A percentile compares a stretch with the other conserved stretches of the same genome.
Conservation (phyloP, 92 coral and sea anemone genomes). For the Actinernus sp. region DNA sequence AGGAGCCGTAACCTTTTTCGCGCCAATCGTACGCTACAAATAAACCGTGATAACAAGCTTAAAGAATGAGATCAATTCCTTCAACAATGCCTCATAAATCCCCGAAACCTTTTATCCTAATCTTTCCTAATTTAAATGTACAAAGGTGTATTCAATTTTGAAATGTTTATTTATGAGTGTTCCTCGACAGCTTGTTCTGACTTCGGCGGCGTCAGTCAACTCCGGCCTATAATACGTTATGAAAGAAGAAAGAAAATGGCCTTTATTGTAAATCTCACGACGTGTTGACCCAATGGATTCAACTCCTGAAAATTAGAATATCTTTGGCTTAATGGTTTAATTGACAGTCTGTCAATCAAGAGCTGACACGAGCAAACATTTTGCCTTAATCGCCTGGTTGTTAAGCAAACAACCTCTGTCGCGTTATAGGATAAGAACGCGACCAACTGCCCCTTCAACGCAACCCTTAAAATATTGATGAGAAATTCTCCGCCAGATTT, state of each 20-base stretch:
- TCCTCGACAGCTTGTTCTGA: neutral
- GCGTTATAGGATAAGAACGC: conserved; percentile 60
- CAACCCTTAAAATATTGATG: conserved; percentile 45
- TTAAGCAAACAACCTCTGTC: conserved; percentile 72
- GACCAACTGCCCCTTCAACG: conserved; percentile 16
- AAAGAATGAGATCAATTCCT: no score
- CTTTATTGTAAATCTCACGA: conserved; percentile 48
- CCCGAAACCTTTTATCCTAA: no score
- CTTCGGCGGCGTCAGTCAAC: neutral
- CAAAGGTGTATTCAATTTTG: conserved; percentile 25
- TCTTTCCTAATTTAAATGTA: conserved; percentile 51
- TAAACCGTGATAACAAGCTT: no score
- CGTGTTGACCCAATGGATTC: conserved; percentile 78
- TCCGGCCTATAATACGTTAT: neutral
- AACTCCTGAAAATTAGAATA: conserved; percentile 88
- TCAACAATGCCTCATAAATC: no score
- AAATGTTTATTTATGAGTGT: conserved; percentile 54
- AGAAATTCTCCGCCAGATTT: conserved; percentile 1
- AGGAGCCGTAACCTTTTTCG: no score
- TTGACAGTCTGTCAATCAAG: conserved; percentile 81
- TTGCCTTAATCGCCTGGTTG: conserved; percentile 87
- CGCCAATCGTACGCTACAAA: no score
- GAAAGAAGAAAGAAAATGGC: conserved; percentile 56
- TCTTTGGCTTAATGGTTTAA: conserved; percentile 87
- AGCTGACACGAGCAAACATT: conserved; percentile 87